Evolutionary conservation across 92 coral and sea anemone genomes (phyloP), one percentile per base, ranked within the genome.

Genomic region (Anthopleura xanthogrammica): DNA sequence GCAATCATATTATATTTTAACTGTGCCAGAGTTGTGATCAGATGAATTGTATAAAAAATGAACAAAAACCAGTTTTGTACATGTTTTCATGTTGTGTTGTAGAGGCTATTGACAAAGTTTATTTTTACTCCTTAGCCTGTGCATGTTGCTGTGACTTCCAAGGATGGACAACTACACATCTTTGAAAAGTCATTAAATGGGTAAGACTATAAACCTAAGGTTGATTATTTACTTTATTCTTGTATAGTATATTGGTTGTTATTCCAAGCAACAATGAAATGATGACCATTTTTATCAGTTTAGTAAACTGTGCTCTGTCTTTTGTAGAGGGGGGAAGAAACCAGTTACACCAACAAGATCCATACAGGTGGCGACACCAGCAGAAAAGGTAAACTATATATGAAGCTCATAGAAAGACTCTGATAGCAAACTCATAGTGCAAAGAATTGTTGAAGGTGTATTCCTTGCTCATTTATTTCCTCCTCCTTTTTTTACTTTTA

Each of bases 141-240:
- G 22, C 99, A 94, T 84, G 88, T 96, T 46, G 92, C 95, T 71
- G 93, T 87, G 54, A 90, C 88, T 16, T 82, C 98, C 57, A 96
- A 78, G 68, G 98, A 96, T 89, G 97, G 97, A 52, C 91, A 90
- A 64, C 85, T 96, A 22, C 99, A 96, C 72, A 70, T 96, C 66
- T 96, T 92, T 89, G 98, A 94, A 85, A 92, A 96, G 82, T 86
- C 93, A 29, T 85, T 96, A 11, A 96, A 96, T 94, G 99, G 99
- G 99, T 96, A 88, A 80, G 95, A 42, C 4, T 8, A 29, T 29
- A 29, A 0, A n/a, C 50, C 29, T 81, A 19, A 60, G 75, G 4
- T 82, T n/a, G 12, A 72, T 42, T 7, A 81, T 12, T 16, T 4
- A 40, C 6, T 74, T 43, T 75, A 36, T n/a, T 7, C 36, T 22